phyloP scores from a whole-genome alignment of 2,888 invertebrate species.

The Capitulum mitella region DNA sequence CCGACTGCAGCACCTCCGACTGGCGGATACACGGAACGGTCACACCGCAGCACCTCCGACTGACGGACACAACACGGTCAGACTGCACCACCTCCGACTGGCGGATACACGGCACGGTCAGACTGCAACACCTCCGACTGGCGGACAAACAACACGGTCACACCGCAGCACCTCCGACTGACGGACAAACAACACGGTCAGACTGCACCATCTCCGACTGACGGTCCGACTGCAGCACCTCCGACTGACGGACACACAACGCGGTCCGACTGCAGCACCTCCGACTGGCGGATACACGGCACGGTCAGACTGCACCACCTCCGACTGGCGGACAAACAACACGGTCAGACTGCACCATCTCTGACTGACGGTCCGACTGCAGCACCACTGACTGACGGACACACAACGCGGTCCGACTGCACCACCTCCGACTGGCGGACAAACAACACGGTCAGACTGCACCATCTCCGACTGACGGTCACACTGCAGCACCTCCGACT shows the following conservation, averaged over 20 bases:
- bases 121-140: not conserved
- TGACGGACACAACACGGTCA: not conserved
- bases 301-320: not conserved
- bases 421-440: not conserved
- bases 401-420: not conserved
- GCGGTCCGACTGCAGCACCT: not conserved
- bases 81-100: not conserved
- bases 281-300: not conserved
- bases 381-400: not conserved
- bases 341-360: not conserved
- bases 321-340: not conserved
- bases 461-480: not conserved
- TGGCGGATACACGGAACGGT: not conserved
- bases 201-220: not conserved
- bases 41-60: not conserved
- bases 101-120: not conserved
- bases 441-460: not conserved
- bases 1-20: constrained; percentile 4
- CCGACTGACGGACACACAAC: too few relatives aligned
- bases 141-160: not conserved
- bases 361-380: not conserved
- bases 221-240: too few relatives aligned
- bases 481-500: too few relatives aligned
- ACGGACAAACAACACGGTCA: not conserved
- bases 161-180: not conserved